phyloP scores from a whole-genome alignment of 2,113 vertebrate genomes.

The Pangasianodon gigas region DNA sequence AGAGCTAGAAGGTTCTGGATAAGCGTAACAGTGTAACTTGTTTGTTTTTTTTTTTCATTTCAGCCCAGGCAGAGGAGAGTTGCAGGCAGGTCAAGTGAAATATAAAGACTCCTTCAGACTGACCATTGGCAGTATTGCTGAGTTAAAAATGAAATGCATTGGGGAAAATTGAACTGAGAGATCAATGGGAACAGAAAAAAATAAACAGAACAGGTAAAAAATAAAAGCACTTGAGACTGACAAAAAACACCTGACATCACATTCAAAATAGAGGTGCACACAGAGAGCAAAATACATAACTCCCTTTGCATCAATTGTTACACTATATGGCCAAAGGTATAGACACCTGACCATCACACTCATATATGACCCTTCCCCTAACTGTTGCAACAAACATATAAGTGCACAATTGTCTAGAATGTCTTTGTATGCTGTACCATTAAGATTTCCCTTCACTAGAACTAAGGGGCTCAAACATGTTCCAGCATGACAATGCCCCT shows the following conservation, averaged over 20 bases:
- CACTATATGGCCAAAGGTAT: not conserved
- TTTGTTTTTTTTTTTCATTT: not conserved
- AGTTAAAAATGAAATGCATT: constrained; percentile 9
- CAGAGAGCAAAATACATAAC: not conserved
- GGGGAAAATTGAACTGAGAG: not conserved
- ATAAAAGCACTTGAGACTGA: not conserved
- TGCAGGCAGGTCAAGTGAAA: not conserved
- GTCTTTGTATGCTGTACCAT: not conserved
- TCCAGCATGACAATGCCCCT: not conserved
- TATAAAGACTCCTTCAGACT: not conserved
- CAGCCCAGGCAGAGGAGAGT: constrained; percentile 10
- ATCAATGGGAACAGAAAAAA: not conserved
- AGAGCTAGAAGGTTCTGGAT: not conserved
- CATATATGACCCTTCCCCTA: not conserved
- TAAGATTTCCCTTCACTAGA: not conserved
- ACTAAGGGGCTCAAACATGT: not conserved
- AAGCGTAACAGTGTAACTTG: not conserved
- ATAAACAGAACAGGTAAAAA: not conserved
- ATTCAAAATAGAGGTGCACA: not conserved
- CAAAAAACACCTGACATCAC: not conserved
- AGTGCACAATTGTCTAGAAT: not conserved
- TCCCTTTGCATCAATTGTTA: not conserved
- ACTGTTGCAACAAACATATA: not conserved
- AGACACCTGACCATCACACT: not conserved
- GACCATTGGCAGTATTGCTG: not conserved